Conservation (phyloP, 2,113 vertebrate genomes). For the Odontesthes bonariensis region DNA sequence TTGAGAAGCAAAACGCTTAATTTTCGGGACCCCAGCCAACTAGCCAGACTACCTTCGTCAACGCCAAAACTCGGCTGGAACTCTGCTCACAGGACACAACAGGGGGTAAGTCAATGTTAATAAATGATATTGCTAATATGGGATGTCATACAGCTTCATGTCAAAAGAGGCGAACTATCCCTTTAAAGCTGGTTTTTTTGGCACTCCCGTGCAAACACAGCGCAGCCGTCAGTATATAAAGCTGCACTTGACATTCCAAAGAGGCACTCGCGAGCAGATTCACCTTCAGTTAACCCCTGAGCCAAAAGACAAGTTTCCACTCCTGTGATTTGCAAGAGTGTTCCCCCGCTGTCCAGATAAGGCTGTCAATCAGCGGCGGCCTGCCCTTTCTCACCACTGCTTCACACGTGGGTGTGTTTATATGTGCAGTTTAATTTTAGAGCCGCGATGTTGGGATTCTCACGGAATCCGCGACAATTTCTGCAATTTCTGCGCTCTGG, state of each 20-base stretch:
- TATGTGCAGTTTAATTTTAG: background rate
- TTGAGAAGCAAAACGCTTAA: no score
- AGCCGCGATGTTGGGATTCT: background rate
- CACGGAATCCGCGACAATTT: background rate
- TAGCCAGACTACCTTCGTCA: no score
- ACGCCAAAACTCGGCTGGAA: no score
- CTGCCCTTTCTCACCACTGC: conserved; percentile 16
- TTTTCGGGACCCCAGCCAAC: no score
- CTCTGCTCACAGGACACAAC: no score
- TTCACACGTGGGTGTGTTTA: conserved; percentile 25
- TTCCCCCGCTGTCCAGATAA: conserved; percentile 48
- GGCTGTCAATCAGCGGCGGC: conserved; percentile 55
- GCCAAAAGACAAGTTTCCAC: conserved; percentile 68
- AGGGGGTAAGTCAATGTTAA: no score
- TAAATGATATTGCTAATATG: no score
- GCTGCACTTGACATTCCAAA: conserved; percentile 71
- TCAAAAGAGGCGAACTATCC: no score
- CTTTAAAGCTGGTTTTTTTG: background rate
- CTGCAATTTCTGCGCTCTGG: background rate
- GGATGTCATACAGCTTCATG: no score
- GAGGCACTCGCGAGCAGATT: conserved; percentile 56
- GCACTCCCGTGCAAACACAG: conserved; percentile 37
- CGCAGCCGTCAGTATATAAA: conserved; percentile 32
- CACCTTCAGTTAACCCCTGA: conserved; percentile 71
- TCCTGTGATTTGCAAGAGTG: conserved; percentile 43